A percentile compares a stretch with the other conserved stretches of the same genome.
These are phyloP conservation scores for Calycopis cecrops DNA, from an alignment of 1,140 invertebrate species.

Conservation along the genomic window DNA sequence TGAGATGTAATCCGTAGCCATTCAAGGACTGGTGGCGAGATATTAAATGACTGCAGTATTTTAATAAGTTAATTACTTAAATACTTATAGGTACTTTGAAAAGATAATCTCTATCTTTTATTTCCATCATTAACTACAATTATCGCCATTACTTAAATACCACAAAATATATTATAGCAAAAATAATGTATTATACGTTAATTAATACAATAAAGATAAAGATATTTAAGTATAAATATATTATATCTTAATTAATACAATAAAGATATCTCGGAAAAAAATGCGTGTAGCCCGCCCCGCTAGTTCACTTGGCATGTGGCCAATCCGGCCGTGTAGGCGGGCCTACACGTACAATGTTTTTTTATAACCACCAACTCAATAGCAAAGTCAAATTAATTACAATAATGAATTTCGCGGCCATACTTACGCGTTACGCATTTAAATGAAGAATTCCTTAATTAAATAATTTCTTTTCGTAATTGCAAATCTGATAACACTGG, in stretches of 20 bases:
- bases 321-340: slow-evolving; percentile 39
- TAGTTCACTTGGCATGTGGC: slow-evolving; percentile 7
- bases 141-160: too few relatives aligned
- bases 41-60: too few relatives aligned
- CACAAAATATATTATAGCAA: too few relatives aligned
- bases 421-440: slow-evolving; percentile 9
- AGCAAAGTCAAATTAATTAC: slow-evolving; percentile 51
- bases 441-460: background rate
- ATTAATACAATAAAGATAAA: background rate
- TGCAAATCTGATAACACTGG: too few relatives aligned
- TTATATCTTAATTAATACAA: background rate
- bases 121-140: too few relatives aligned
- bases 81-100: too few relatives aligned
- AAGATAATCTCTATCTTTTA: too few relatives aligned
- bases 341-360: slow-evolving; percentile 35
- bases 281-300: slow-evolving; percentile 12
- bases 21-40: too few relatives aligned
- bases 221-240: too few relatives aligned
- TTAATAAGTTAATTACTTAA: too few relatives aligned
- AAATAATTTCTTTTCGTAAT: too few relatives aligned
- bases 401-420: slow-evolving; percentile 38
- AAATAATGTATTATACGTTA: background rate
- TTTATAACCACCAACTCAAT: slow-evolving; percentile 35
- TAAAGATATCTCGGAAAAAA: background rate
- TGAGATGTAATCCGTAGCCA: too few relatives aligned